Evolutionary conservation across 2,797 vertebrate genomes (phyloP).

Genomic region (Chelidonichthys spinosus): DNA sequence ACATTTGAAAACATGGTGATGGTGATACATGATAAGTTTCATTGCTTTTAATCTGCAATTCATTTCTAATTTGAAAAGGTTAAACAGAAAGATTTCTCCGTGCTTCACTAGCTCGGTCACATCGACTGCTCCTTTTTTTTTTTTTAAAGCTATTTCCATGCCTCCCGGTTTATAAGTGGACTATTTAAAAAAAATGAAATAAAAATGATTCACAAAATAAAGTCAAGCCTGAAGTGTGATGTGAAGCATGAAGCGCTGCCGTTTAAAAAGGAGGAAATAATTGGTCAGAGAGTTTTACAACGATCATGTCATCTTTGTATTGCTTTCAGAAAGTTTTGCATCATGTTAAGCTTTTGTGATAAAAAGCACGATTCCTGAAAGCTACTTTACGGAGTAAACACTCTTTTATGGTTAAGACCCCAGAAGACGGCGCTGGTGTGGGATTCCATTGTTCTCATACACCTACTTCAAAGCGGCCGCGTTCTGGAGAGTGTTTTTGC

Average conservation of each 20-base stretch:
- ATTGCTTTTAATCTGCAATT: no score
- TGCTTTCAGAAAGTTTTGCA: constrained; percentile 33
- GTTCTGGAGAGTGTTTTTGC: constrained; percentile 47
- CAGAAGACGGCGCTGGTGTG: constrained; percentile 41
- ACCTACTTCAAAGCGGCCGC: constrained; percentile 60
- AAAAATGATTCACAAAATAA: constrained; percentile 5
- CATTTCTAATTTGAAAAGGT: constrained; percentile 7
- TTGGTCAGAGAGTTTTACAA: background rate
- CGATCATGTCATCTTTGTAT: constrained; percentile 10
- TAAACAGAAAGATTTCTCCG: background rate
- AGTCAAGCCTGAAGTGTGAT: constrained; percentile 4
- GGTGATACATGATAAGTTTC: no score
- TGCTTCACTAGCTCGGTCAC: background rate
- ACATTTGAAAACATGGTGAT: no score
- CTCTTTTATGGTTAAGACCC: constrained; percentile 43
- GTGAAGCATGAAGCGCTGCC: background rate
- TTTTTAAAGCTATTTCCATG: background rate
- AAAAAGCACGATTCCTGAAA: constrained; percentile 22
- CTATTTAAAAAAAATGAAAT: constrained; percentile 1
- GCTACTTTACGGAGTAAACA: constrained; percentile 38
- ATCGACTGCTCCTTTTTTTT: background rate
- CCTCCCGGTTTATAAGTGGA: constrained; percentile 1
- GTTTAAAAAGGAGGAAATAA: constrained; percentile 9
- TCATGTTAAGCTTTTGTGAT: constrained; percentile 35
- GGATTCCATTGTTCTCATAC: constrained; percentile 51